Base-by-base conservation (phyloP, 2,888 invertebrate genomes). In the Pseudococcus jackbeardsleyi region DNA sequence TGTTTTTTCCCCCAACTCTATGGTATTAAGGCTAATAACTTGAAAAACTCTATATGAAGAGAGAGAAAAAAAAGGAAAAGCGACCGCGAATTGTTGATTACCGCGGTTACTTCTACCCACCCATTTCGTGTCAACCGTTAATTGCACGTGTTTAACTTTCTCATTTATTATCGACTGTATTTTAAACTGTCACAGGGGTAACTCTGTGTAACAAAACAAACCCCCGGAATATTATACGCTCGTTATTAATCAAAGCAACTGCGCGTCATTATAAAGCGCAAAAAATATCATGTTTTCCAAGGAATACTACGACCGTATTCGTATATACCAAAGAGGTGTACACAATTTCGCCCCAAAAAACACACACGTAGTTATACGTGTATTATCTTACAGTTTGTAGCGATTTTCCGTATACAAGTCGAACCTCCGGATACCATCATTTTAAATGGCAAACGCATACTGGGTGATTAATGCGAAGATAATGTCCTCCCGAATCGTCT, bases 61-160 rank as follows among this genome's bases (percentile, higher is more conserved):
- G 26, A 33, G 11, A 11, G 15, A 6, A 19, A 59, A 59, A 59
- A 59, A 79, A 17, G 42, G 9, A 42, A 72, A 72, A n/a, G 46
- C 79, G 42, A 79, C 79, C 79, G 39, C 79, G 79, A 79, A 79
- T 79, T 42, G 79, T 79, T 79, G 79, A 79, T 79, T 79, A 79
- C 42, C 19, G 39, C 46, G 72, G 64, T 86, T 59, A 85, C 85
- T 64, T 54, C 85, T 33, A 72, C 22, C 86, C 46, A 86, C 86
- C 86, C 86, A 86, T 86, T 86, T 72, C 86, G 72, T 86, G 86
- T 86, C 86, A 86, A 86, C 86, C 86, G 86, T 86, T 86, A 86
- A 86, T 86, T 86, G 86, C 86, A 86, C 86, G 68, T 86, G 86
- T 86, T 86, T 86, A 86, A 86, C 86, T 86, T 86, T 86, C 86